phyloP scores from a whole-genome alignment of 2,888 invertebrate species.

The Pristionchus exspectatus region DNA sequence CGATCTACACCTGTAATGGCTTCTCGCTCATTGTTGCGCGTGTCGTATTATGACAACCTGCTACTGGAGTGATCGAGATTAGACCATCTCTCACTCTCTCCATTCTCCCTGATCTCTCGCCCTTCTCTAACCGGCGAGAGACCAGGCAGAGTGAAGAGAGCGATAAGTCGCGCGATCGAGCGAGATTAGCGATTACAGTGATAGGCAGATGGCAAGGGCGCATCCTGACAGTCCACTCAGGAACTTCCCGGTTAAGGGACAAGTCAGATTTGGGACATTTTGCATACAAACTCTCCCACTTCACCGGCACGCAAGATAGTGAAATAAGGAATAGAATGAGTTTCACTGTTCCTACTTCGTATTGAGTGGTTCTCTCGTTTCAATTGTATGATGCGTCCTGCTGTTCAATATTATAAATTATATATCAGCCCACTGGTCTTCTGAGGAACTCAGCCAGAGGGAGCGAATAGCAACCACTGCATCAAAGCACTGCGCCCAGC shows the following conservation, averaged over 20 bases:
- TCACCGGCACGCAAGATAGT: no score
- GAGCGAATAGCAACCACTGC: neutral
- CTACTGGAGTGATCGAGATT: neutral
- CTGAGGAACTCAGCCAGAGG: neutral
- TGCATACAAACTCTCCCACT: neutral
- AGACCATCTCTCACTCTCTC: neutral
- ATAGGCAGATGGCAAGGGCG: neutral
- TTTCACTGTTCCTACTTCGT: neutral
- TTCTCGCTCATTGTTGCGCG: constrained; percentile 4
- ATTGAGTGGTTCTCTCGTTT: neutral
- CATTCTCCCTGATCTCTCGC: neutral
- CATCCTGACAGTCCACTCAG: neutral
- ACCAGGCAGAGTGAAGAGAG: constrained; percentile 4
- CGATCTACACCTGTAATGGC: constrained; percentile 40
- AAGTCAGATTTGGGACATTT: neutral
- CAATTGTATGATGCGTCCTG: neutral
- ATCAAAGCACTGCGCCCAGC: neutral
- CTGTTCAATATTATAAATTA: neutral
- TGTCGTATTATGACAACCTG: constrained; percentile 43
- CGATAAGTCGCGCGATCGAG: neutral
- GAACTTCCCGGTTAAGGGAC: neutral
- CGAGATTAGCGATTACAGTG: constrained; percentile 17
- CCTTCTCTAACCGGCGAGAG: neutral
- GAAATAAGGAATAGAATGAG: neutral
- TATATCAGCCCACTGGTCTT: neutral